phyloP scores from a whole-genome alignment of 2,113 vertebrate species.

The Budorcas taxicolor region DNA sequence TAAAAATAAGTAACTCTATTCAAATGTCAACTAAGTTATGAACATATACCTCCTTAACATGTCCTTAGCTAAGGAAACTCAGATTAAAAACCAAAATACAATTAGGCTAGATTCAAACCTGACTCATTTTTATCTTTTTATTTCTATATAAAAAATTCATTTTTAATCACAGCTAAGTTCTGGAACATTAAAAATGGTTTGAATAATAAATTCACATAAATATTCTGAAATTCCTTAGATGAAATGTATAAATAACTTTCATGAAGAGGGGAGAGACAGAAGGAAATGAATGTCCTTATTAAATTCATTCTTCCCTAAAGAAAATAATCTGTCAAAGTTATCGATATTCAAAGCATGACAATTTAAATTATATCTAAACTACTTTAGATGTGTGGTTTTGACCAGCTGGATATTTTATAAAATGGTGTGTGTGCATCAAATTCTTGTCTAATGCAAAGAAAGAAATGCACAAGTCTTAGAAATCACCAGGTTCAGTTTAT shows the following conservation, averaged over 20 bases:
- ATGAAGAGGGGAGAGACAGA: background rate
- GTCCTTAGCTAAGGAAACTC: background rate
- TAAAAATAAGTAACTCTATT: background rate
- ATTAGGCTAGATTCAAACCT: background rate
- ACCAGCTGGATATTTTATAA: background rate
- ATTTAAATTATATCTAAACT: background rate
- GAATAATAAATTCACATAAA: background rate
- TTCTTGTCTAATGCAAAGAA: constrained; percentile 10
- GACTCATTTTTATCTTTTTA: background rate
- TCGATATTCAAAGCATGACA: background rate
- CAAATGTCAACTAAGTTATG: background rate
- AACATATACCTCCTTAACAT: background rate
- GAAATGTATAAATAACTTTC: background rate
- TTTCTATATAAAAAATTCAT: background rate
- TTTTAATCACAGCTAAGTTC: background rate
- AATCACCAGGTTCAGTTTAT: background rate
- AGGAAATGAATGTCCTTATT: background rate
- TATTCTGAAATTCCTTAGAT: constrained; percentile 2
- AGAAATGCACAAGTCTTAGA: background rate
- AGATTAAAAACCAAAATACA: constrained; percentile 17
- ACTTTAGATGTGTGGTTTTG: background rate
- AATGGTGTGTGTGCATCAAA: background rate
- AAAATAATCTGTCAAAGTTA: background rate
- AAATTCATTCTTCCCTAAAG: background rate
- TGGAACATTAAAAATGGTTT: background rate